These are phyloP conservation scores for Gracilinanus agilis DNA, from an alignment of 2,113 vertebrate species.

Conservation along the genomic window DNA sequence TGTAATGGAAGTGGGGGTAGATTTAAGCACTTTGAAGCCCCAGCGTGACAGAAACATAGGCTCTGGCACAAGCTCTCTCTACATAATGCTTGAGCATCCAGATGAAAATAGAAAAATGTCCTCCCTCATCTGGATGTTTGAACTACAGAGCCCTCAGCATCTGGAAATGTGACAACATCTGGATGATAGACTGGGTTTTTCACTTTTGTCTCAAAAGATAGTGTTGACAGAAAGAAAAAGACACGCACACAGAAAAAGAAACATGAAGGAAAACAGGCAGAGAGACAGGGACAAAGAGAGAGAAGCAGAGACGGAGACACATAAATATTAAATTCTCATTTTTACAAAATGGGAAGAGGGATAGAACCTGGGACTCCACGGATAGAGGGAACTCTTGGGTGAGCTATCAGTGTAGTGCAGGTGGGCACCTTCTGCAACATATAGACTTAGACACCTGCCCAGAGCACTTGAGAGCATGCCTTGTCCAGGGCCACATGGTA, in stretches of 20 bases:
- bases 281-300: slow-evolving; percentile 9
- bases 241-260: neutral
- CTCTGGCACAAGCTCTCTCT: neutral
- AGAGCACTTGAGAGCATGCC: neutral
- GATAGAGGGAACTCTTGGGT: neutral
- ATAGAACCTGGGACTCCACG: neutral
- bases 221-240: slow-evolving; percentile 62
- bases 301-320: neutral
- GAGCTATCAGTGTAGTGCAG: neutral
- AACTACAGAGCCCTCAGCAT: slow-evolving; percentile 63
- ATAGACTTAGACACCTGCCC: neutral
- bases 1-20: neutral
- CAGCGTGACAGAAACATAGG: neutral
- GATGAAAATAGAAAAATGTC: slow-evolving; percentile 27
- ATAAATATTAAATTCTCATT: neutral
- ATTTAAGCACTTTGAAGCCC: neutral
- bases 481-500: neutral
- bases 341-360: neutral
- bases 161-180: slow-evolving; percentile 77
- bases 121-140: slow-evolving; percentile 72
- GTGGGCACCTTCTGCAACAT: neutral
- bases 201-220: slow-evolving; percentile 78
- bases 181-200: slow-evolving; percentile 64
- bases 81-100: neutral
- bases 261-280: neutral